A percentile compares a stretch with the other conserved stretches of the same genome.
Evolutionary conservation across 2,113 vertebrate species (phyloP).

Genomic region (Saimiri boliviensis): DNA sequence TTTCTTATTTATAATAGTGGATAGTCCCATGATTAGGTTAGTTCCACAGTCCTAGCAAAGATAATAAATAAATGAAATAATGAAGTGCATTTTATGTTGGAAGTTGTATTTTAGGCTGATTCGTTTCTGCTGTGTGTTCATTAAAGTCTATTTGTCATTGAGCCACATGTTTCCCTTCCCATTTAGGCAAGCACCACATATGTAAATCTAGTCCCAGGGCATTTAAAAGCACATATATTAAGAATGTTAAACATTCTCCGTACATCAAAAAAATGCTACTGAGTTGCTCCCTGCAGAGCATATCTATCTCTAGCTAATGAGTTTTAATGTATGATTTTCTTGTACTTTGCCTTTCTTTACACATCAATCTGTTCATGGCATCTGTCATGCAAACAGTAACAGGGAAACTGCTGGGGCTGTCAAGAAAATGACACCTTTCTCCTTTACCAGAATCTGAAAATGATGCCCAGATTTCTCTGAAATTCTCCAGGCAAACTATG

Average conservation of each 20-base stretch:
- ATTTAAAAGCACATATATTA: slow-evolving; percentile 81
- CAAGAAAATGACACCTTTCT: slow-evolving; percentile 84
- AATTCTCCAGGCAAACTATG: slow-evolving; percentile 81
- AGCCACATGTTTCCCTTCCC: slow-evolving; percentile 62
- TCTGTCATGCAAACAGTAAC: slow-evolving; percentile 84
- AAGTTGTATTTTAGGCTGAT: slow-evolving; percentile 57
- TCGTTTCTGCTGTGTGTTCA: slow-evolving; percentile 66
- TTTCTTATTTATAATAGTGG: neutral
- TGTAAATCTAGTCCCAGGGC: slow-evolving; percentile 79
- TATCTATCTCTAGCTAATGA: slow-evolving; percentile 83
- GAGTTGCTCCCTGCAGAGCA: slow-evolving; percentile 77
- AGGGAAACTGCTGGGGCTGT: slow-evolving; percentile 78
- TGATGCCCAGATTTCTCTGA: slow-evolving; percentile 81
- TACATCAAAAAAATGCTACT: slow-evolving; percentile 77
- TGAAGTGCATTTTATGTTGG: neutral
- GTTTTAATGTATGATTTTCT: slow-evolving; percentile 83
- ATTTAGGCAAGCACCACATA: slow-evolving; percentile 76
- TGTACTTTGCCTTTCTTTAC: slow-evolving; percentile 80
- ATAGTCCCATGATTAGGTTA: neutral
- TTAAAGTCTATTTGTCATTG: slow-evolving; percentile 67
- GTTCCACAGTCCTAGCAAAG: neutral
- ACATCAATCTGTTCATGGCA: slow-evolving; percentile 86
- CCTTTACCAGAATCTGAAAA: slow-evolving; percentile 81
- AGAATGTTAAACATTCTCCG: slow-evolving; percentile 80
- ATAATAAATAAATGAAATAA: slow-evolving; percentile 17